Evolutionary conservation across 2,113 vertebrate species (phyloP), one percentile per base, ranked within the genome.

Genomic region (Pelmatolapia mariae): DNA sequence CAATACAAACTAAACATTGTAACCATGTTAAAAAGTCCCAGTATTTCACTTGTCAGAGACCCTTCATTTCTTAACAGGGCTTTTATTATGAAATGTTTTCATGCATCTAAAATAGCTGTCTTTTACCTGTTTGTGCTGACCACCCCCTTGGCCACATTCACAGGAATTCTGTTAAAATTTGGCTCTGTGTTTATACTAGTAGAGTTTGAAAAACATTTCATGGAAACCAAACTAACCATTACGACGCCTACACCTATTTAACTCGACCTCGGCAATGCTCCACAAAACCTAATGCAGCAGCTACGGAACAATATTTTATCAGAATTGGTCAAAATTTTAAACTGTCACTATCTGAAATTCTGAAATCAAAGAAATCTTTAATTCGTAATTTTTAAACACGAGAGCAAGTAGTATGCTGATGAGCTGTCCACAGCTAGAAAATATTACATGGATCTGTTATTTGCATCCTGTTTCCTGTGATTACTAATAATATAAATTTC

Each of bases 291-390:
- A 71, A 71, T 40, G 0, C 12, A 43, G 40, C 12, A 43, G n/a
- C 66, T 0, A 71, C 0, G 1, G 0, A 40, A 15, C 12, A 43
- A 24, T 16, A 43, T 71, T 71, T 43, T 1, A 43, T 71, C 66
- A 24, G 8, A 71, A 43, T 40, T 9, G 7, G 10, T 66, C 4
- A 38, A 8, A 66, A 38, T 66, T 38, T 66, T 7, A 66, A 36
- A 66, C 31, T 33, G 29, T 4, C 0, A 59, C 16, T 0, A 0
- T 61, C 9, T 33, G 16, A 33, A 61, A 61, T 61, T 4, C 3
- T 16, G 15, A 31, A 63, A 36, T 63, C 61, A 38, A 66, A 68
- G 11, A 68, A 9, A 5, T 68, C 19, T 40, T 38, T 22, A 4
- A 68, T 22, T 68, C 0, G 1, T 12, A 3, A 66, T 66, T 68